These are phyloP conservation scores for Adelphocoris suturalis DNA, from an alignment of 2,888 invertebrate genomes.

Conservation along the genomic window DNA sequence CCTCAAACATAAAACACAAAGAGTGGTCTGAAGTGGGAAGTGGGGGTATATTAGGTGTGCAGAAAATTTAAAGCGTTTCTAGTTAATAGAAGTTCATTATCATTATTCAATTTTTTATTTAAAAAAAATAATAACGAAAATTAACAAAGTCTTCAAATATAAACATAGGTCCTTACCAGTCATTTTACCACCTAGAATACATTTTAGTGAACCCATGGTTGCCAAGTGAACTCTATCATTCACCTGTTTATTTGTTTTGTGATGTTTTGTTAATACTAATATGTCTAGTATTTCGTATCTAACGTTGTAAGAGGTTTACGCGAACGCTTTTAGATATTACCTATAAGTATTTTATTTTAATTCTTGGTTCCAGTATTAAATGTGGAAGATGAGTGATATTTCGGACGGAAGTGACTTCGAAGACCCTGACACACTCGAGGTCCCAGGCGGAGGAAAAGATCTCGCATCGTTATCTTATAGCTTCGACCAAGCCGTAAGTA, in stretches of 20 bases:
- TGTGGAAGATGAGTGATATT: constrained; percentile 20
- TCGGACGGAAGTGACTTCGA: constrained; percentile 76
- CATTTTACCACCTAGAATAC: too few species aligned
- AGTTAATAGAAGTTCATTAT: too few species aligned
- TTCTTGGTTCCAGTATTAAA: not conserved
- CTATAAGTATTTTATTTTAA: not conserved
- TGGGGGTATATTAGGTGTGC: too few species aligned
- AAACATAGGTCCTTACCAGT: too few species aligned
- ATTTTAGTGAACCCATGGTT: not conserved
- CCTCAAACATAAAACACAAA: too few species aligned
- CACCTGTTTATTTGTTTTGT: not conserved
- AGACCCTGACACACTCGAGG: constrained; percentile 94
- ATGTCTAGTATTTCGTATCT: not conserved
- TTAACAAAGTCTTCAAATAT: too few species aligned
- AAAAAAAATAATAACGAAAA: too few species aligned
- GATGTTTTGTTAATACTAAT: not conserved
- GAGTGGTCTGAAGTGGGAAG: too few species aligned
- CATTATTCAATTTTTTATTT: too few species aligned
- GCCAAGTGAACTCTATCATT: not conserved
- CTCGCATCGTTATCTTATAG: constrained; percentile 52
- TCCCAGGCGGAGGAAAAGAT: constrained; percentile 84
- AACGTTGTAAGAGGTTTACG: too few species aligned
- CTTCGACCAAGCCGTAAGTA: not conserved
- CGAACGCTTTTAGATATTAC: too few species aligned
- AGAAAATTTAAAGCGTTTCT: too few species aligned